Percentiles rank a stretch among this genome's conserved stretches.
phyloP scores from a whole-genome alignment of 2,797 vertebrate species.

The Macropodus opercularis region DNA sequence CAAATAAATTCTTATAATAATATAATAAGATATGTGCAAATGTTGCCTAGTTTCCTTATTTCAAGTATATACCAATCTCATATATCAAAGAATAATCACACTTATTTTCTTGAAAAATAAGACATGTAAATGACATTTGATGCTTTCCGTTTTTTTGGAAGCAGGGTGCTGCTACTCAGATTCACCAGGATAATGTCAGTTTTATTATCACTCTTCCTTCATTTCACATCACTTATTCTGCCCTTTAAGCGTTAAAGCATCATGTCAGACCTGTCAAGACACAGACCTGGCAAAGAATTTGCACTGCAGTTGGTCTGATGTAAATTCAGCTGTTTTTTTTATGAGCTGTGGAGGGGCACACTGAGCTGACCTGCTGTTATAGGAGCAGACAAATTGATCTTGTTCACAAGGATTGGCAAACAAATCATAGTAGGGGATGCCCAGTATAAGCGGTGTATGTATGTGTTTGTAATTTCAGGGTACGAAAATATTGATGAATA shows the following conservation, averaged over 20 bases:
- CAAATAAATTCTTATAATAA: no score
- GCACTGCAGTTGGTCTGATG: slow-evolving; percentile 48
- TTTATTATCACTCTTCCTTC: slow-evolving; percentile 49
- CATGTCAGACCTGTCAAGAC: slow-evolving; percentile 37
- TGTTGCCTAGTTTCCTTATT: neutral
- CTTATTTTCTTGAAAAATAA: neutral
- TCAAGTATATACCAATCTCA: slow-evolving; percentile 1
- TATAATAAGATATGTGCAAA: neutral
- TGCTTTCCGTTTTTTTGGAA: slow-evolving; percentile 1
- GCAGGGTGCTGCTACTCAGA: slow-evolving; percentile 46
- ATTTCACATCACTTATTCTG: slow-evolving; percentile 46
- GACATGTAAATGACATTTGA: neutral
- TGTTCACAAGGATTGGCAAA: slow-evolving; percentile 71
- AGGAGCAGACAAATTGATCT: slow-evolving; percentile 74
- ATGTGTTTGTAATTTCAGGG: neutral
- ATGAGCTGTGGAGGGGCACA: slow-evolving; percentile 61
- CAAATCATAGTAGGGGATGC: slow-evolving; percentile 72
- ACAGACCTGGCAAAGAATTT: slow-evolving; percentile 71
- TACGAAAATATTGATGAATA: slow-evolving; percentile 41
- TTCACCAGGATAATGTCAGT: slow-evolving; percentile 47
- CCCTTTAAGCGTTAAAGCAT: slow-evolving; percentile 23
- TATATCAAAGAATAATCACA: slow-evolving; percentile 18
- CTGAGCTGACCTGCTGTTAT: slow-evolving; percentile 45
- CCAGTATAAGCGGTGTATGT: slow-evolving; percentile 53
- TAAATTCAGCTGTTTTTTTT: slow-evolving; percentile 77